Conservation (phyloP, 2,797 vertebrate genomes). For the Halcyon smyrnensis region DNA sequence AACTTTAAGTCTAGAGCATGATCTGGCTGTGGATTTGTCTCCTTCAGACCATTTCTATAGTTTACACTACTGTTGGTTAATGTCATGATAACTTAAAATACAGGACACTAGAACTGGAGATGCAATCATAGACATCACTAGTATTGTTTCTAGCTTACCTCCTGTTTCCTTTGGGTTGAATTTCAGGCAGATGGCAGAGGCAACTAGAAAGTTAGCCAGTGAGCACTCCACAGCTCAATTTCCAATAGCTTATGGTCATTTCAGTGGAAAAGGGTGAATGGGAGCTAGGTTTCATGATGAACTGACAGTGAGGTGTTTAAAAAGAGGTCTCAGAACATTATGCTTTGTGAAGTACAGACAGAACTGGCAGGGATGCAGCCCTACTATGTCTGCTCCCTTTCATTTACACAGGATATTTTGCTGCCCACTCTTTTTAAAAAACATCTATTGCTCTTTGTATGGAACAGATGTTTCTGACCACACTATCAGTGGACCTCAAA, state of each 20-base stretch:
- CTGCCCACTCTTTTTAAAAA: background rate
- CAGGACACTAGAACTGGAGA: background rate
- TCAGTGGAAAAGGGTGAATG: background rate
- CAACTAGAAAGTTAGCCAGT: conserved; percentile 43
- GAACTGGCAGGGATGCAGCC: background rate
- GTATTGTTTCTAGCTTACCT: conserved; percentile 29
- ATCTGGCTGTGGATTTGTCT: background rate
- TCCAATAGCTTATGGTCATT: conserved; percentile 48
- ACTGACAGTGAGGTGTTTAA: background rate
- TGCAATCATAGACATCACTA: background rate
- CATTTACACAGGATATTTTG: background rate
- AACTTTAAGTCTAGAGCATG: background rate
- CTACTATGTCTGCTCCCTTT: background rate
- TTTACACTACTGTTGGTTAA: background rate
- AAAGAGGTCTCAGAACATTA: background rate
- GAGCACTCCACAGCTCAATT: conserved; percentile 3
- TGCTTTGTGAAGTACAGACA: background rate
- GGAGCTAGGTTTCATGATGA: background rate
- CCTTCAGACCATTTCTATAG: background rate
- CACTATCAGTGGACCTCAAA: background rate
- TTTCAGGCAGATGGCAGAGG: conserved; percentile 65
- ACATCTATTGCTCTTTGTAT: background rate
- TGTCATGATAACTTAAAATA: background rate
- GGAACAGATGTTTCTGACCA: background rate
- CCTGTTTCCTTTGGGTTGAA: conserved; percentile 9